These are phyloP conservation scores for Pinna nobilis DNA, from an alignment of 1,140 invertebrate species.

Conservation along the genomic window DNA sequence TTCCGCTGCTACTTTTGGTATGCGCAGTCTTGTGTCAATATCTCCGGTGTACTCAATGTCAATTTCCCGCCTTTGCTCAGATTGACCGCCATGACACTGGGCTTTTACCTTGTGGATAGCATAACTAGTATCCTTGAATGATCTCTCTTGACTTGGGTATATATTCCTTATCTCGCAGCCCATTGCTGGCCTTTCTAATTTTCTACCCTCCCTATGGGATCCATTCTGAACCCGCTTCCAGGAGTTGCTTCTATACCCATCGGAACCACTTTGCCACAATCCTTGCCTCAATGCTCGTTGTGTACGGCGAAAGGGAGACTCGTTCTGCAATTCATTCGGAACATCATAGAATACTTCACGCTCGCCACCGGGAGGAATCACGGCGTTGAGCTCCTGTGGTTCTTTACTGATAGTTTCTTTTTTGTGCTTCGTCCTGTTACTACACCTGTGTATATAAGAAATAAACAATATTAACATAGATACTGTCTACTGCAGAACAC, in stretches of 20 bases:
- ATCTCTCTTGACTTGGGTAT: slow-evolving; percentile 4
- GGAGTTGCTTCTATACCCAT: background rate
- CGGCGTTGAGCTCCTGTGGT: too few relatives aligned
- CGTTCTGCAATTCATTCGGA: background rate
- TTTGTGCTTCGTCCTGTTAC: background rate
- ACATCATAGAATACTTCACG: slow-evolving; percentile 12
- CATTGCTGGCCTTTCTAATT: slow-evolving; percentile 7
- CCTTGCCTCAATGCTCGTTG: background rate
- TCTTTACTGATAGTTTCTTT: too few relatives aligned
- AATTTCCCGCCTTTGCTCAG: background rate
- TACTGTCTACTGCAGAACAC: background rate
- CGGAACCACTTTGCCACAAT: background rate
- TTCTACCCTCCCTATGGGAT: background rate
- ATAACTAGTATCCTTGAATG: slow-evolving; percentile 4
- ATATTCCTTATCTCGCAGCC: slow-evolving; percentile 16
- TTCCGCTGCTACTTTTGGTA: background rate
- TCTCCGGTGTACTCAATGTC: background rate
- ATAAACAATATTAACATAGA: background rate
- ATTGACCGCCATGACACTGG: background rate
- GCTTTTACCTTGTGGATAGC: background rate
- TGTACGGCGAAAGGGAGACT: background rate
- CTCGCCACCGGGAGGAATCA: too few relatives aligned
- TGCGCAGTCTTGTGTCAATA: slow-evolving; percentile 2
- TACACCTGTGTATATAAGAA: background rate
- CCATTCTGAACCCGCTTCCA: background rate